phyloP scores from a whole-genome alignment of 2,888 invertebrate species.

The Phragmatobia fuliginosa region DNA sequence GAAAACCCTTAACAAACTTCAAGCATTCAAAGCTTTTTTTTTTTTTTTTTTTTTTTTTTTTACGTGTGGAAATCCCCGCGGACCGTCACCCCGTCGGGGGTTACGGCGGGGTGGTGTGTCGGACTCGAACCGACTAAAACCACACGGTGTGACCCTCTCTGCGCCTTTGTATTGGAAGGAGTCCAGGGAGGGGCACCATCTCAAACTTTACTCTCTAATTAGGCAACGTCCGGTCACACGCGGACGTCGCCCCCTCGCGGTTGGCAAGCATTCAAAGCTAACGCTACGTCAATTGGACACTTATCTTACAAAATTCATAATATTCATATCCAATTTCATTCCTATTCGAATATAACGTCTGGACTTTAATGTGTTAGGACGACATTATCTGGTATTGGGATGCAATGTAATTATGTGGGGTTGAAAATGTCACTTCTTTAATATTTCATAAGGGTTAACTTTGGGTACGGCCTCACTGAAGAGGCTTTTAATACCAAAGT shows the following conservation, averaged over 20 bases:
- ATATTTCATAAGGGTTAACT: conserved; percentile 62
- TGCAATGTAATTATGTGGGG: conserved; percentile 68
- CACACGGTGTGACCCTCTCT: too few relatives aligned
- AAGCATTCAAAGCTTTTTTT: neutral
- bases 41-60: too few relatives aligned
- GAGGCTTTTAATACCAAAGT: conserved; percentile 46
- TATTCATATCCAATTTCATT: conserved; percentile 60
- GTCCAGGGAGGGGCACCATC: too few relatives aligned
- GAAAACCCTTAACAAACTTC: neutral
- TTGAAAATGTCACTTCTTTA: conserved; percentile 62
- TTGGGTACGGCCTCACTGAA: conserved; percentile 36
- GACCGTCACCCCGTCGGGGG: too few relatives aligned
- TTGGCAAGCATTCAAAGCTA: neutral
- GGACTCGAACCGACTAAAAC: too few relatives aligned
- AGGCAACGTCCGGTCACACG: too few relatives aligned
- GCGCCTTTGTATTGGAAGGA: too few relatives aligned
- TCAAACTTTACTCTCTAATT: too few relatives aligned
- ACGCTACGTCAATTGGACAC: neutral
- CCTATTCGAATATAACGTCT: conserved; percentile 55
- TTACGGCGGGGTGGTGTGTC: too few relatives aligned
- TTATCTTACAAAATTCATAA: conserved; percentile 53
- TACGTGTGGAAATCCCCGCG: too few relatives aligned
- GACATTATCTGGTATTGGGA: conserved; percentile 65
- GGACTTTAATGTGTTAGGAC: conserved; percentile 71
- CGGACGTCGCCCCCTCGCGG: too few relatives aligned